Conservation (phyloP, 30 jellyfish, hydroid and myxozoan genomes). For the Hydractinia echinata region DNA sequence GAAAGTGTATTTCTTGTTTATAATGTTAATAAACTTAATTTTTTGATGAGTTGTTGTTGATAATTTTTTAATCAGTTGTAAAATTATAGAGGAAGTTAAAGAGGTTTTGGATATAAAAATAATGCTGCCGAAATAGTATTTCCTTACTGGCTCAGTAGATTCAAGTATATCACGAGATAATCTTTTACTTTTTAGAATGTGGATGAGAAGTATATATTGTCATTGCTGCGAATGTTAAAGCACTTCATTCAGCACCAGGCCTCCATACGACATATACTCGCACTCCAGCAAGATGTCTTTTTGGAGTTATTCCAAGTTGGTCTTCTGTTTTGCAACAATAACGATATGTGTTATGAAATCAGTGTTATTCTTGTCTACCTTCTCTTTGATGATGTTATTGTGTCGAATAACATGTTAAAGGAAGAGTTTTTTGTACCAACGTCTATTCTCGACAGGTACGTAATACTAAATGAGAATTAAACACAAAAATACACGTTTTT, state of each 20-base stretch:
- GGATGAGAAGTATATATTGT: background rate
- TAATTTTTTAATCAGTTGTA: too few relatives aligned
- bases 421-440: background rate
- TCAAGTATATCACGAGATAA: too few relatives aligned
- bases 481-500: too few relatives aligned
- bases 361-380: background rate
- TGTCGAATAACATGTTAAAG: background rate
- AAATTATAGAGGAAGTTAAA: too few relatives aligned
- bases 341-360: background rate
- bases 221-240: constrained; percentile 5
- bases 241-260: background rate
- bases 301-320: background rate
- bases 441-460: too few relatives aligned
- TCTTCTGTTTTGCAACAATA: background rate
- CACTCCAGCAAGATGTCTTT: constrained; percentile 8
- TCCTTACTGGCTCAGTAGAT: too few relatives aligned
- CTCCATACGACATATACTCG: constrained; percentile 16
- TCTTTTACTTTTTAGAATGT: background rate
- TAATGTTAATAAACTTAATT: too few relatives aligned
- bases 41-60: too few relatives aligned
- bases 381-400: constrained; percentile 6
- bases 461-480: too few relatives aligned
- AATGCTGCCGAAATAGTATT: too few relatives aligned
- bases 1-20: too few relatives aligned
- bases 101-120: too few relatives aligned